Conservation (phyloP, 2,797 vertebrate species). For the Bufotes viridis region DNA sequence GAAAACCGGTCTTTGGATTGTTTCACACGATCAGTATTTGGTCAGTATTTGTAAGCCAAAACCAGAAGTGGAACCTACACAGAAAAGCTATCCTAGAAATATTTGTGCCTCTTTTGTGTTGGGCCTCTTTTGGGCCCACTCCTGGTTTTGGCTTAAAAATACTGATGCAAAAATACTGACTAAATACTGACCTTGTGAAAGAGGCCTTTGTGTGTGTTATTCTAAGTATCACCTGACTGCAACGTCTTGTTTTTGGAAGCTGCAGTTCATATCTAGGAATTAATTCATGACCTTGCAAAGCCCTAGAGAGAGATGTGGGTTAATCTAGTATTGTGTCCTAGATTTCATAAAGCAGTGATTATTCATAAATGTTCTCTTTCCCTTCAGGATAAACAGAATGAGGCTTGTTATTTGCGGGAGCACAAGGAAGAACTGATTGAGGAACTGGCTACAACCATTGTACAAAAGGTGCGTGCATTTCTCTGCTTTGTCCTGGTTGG, state of each 20-base stretch:
- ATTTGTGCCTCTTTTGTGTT: too few species aligned
- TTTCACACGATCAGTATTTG: too few species aligned
- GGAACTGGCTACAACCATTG: slow-evolving; percentile 90
- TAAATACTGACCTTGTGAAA: too few species aligned
- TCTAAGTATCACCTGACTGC: neutral
- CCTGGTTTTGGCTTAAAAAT: too few species aligned
- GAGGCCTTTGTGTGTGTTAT: neutral
- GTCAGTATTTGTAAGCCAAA: too few species aligned
- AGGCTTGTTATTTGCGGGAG: slow-evolving; percentile 89
- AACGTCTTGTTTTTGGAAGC: slow-evolving; percentile 4
- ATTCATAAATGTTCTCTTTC: slow-evolving; percentile 55
- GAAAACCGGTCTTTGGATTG: too few species aligned
- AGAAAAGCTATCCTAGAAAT: too few species aligned
- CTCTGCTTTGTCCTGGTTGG: neutral
- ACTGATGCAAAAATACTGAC: too few species aligned
- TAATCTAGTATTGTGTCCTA: slow-evolving; percentile 47
- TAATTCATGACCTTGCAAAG: slow-evolving; percentile 18
- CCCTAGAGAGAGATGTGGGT: slow-evolving; percentile 32
- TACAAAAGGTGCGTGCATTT: slow-evolving; percentile 84
- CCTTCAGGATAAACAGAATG: slow-evolving; percentile 90
- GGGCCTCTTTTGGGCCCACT: too few species aligned
- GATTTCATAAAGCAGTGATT: slow-evolving; percentile 35
- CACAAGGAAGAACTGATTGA: slow-evolving; percentile 94
- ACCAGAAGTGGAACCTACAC: too few species aligned
- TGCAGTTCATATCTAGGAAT: slow-evolving; percentile 10